Conservation (phyloP, 2,797 vertebrate species). For the Cetoscarus ocellatus region DNA sequence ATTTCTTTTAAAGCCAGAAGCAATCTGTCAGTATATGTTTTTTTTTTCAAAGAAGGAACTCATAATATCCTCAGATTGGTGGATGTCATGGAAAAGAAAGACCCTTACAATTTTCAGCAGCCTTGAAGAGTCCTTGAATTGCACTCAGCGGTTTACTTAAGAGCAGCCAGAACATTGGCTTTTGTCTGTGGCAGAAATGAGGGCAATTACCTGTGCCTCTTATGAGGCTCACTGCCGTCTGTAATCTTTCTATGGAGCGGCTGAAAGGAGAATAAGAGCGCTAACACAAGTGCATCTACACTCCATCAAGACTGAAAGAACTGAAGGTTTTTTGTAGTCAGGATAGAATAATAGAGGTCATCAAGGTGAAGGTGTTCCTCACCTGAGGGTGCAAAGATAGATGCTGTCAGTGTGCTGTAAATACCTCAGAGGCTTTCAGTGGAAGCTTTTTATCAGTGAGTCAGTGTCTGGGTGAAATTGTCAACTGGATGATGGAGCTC, state of each 20-base stretch:
- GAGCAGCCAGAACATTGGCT: conserved; percentile 77
- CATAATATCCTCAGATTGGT: conserved; percentile 58
- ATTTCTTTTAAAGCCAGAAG: conserved; percentile 5
- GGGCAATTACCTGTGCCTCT: conserved; percentile 71
- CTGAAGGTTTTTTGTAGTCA: conserved; percentile 14
- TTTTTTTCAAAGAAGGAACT: conserved; percentile 27
- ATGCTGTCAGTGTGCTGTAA: neutral
- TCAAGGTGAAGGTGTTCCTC: conserved; percentile 18
- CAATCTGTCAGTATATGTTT: conserved; percentile 19
- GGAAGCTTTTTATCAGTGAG: neutral
- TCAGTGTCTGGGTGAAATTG: neutral
- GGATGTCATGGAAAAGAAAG: conserved; percentile 53
- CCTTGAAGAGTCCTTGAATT: conserved; percentile 77
- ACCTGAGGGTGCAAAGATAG: conserved; percentile 18
- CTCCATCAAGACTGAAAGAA: conserved; percentile 46
- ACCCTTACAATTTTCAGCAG: conserved; percentile 65
- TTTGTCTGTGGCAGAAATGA: conserved; percentile 75
- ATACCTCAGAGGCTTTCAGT: neutral
- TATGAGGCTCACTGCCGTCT: conserved; percentile 40
- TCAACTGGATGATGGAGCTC: neutral
- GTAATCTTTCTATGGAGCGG: conserved; percentile 49
- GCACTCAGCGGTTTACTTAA: conserved; percentile 66
- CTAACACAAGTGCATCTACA: conserved; percentile 52
- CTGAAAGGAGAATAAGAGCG: conserved; percentile 59
- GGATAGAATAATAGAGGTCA: conserved; percentile 13